Percentiles rank a stretch among this genome's conserved stretches.
Conservation (phyloP, 2,113 vertebrate species). For the Rhea pennata region DNA sequence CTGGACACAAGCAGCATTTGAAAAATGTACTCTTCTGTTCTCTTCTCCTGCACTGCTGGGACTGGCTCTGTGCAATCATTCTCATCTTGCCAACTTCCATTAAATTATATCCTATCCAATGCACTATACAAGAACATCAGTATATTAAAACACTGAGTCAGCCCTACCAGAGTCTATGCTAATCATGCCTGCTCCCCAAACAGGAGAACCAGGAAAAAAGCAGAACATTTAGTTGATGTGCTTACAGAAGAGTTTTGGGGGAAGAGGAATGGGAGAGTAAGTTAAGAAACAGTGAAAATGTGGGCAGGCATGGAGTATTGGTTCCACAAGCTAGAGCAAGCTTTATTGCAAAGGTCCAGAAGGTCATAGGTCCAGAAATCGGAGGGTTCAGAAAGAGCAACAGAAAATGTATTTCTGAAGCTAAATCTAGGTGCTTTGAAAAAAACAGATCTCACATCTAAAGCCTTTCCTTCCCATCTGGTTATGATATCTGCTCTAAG, state of each 20-base stretch:
- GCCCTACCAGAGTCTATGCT: background rate
- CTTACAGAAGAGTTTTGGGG: background rate
- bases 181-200: background rate
- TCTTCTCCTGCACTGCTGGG: background rate
- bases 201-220: constrained; percentile 19
- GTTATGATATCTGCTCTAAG: background rate
- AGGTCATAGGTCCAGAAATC: background rate
- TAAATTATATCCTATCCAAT: background rate
- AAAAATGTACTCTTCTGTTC: background rate
- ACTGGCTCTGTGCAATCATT: constrained; percentile 16
- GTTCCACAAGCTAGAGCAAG: background rate
- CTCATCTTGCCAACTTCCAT: constrained; percentile 9
- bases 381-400: background rate
- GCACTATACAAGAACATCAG: constrained; percentile 9
- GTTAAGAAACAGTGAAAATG: background rate
- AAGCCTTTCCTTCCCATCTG: background rate
- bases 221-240: background rate
- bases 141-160: constrained; percentile 22
- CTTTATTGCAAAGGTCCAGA: background rate
- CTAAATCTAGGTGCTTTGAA: background rate
- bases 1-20: background rate
- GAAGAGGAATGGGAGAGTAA: background rate
- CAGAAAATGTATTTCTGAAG: background rate
- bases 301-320: background rate
- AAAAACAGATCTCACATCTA: background rate